Conservation (phyloP, 2,888 invertebrate species). For the Sisyra nigra region DNA sequence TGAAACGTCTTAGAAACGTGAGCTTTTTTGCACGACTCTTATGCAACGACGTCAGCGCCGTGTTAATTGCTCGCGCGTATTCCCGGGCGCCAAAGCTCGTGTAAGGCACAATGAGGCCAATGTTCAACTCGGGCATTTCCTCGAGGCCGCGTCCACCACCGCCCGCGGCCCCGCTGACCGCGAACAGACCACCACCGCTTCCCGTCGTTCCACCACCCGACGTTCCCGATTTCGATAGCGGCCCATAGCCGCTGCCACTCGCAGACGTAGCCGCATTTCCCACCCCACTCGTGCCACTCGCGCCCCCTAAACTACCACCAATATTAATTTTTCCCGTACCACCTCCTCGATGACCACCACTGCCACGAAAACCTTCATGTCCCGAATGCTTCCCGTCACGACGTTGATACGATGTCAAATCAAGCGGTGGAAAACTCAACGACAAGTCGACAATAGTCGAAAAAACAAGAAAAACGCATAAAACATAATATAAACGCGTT, state of each 20-base stretch:
- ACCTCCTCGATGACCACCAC: not conserved
- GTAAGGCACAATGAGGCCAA: constrained; percentile 43
- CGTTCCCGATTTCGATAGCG: too few relatives aligned
- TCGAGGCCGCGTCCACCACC: not conserved
- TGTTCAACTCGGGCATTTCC: constrained; percentile 24
- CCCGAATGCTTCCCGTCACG: not conserved
- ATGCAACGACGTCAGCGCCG: constrained; percentile 39
- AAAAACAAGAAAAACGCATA: too few relatives aligned
- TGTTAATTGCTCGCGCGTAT: constrained; percentile 47
- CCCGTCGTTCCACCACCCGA: not conserved
- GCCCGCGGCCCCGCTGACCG: constrained; percentile 3
- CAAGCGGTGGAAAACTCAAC: too few relatives aligned
- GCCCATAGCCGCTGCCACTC: too few relatives aligned
- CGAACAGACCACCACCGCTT: constrained; percentile 1
- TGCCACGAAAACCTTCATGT: not conserved
- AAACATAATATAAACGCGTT: too few relatives aligned
- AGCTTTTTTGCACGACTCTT: constrained; percentile 38
- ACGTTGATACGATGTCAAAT: too few relatives aligned
- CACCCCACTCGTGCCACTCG: constrained; percentile 8
- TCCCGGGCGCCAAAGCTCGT: constrained; percentile 47
- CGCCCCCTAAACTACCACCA: too few relatives aligned
- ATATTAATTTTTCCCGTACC: not conserved
- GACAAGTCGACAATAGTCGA: too few relatives aligned
- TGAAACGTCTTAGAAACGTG: constrained; percentile 44
- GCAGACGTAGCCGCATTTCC: too few relatives aligned